Conservation (phyloP, 64 coral and sea anemone genomes). For the Dendrophyllia cribrosa region DNA sequence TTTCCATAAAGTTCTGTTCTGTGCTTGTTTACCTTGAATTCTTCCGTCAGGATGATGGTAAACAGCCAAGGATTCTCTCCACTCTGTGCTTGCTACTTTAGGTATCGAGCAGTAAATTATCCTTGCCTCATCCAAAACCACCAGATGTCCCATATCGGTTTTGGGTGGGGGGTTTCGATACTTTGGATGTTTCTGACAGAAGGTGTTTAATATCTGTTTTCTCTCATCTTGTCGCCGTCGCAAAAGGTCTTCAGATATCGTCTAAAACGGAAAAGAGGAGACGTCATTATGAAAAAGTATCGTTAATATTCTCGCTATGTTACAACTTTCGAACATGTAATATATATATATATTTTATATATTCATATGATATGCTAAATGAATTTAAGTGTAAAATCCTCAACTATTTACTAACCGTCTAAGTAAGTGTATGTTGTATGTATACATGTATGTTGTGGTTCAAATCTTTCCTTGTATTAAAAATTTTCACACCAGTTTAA, state of each 20-base stretch:
- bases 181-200: background rate
- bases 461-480: too few species aligned
- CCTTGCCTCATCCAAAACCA: background rate
- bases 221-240: background rate
- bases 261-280: background rate
- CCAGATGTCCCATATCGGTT: background rate
- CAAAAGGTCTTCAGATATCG: background rate
- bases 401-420: too few species aligned
- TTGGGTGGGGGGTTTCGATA: background rate
- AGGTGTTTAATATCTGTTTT: background rate
- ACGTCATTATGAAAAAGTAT: background rate
- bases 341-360: too few species aligned
- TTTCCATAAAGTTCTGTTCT: conserved; percentile 9
- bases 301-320: background rate
- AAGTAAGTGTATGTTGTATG: too few species aligned
- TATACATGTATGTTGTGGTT: too few species aligned
- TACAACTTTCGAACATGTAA: too few species aligned
- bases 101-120: conserved; percentile 13
- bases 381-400: too few species aligned
- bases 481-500: too few species aligned
- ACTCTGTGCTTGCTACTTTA: conserved; percentile 28
- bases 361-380: too few species aligned
- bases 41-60: background rate
- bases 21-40: background rate
- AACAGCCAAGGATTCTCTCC: background rate